phyloP scores from a whole-genome alignment of 2,113 vertebrate genomes.

The Pseudolaguvia tuberculata region DNA sequence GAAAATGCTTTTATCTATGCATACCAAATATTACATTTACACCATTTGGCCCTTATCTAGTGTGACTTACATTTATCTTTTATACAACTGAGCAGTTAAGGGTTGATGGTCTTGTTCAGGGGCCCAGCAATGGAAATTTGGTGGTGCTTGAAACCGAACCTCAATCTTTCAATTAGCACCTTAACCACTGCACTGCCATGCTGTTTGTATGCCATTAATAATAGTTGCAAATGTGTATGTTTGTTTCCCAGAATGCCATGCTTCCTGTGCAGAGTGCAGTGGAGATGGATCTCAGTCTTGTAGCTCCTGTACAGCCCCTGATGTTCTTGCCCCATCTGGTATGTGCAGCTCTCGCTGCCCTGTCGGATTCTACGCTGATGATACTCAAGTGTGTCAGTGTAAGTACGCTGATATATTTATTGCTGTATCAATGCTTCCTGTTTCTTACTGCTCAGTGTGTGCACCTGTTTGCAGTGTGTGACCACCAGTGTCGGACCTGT shows the following conservation, averaged over 20 bases:
- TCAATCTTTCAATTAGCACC: too few relatives aligned
- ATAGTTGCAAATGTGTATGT: neutral
- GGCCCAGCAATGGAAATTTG: too few relatives aligned
- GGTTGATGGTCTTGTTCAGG: too few relatives aligned
- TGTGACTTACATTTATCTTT: too few relatives aligned
- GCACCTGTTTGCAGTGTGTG: conserved; percentile 70
- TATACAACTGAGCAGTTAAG: too few relatives aligned
- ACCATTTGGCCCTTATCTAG: too few relatives aligned
- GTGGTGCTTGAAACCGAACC: too few relatives aligned
- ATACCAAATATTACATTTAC: too few relatives aligned
- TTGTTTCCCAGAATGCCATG: conserved; percentile 80
- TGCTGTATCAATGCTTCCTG: neutral
- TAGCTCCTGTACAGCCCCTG: conserved; percentile 68
- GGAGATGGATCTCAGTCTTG: conserved; percentile 72
- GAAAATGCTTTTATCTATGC: neutral
- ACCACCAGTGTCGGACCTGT: conserved; percentile 77
- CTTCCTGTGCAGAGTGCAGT: conserved; percentile 78
- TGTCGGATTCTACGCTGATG: conserved; percentile 73
- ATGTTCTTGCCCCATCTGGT: conserved; percentile 71
- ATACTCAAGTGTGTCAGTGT: conserved; percentile 72
- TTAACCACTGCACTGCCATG: neutral
- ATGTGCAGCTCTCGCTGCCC: conserved; percentile 72
- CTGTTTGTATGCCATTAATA: too few relatives aligned
- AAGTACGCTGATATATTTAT: conserved; percentile 45
- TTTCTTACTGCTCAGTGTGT: neutral